These are phyloP conservation scores for Amphimedon queenslandica DNA, from an alignment of 37 sponge, comb jelly and placozoan genomes.

Conservation along the genomic window DNA sequence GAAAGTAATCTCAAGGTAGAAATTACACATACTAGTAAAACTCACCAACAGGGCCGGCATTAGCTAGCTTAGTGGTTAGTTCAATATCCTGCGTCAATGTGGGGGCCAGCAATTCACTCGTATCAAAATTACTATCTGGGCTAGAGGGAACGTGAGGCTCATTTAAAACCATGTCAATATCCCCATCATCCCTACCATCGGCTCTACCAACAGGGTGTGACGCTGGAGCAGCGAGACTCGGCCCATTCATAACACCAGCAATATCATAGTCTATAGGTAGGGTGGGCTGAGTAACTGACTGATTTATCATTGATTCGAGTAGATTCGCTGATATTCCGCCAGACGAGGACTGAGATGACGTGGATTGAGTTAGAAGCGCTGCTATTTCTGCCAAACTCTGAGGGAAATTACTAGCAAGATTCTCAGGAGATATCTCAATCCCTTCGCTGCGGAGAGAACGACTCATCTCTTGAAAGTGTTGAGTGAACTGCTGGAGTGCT, in stretches of 20 bases:
- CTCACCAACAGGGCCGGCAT: conserved; percentile 72
- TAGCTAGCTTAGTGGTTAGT: conserved; percentile 61
- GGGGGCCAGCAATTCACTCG: conserved; percentile 42
- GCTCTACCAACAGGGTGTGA: background rate
- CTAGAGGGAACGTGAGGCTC: conserved; percentile 37
- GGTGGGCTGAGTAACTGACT: background rate
- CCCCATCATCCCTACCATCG: background rate
- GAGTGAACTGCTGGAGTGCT: background rate
- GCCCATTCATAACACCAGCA: conserved; percentile 8
- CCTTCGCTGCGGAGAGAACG: background rate
- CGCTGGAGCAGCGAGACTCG: background rate
- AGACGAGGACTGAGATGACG: background rate
- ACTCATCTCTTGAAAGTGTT: conserved; percentile 14
- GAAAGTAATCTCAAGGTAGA: no score
- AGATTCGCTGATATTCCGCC: background rate
- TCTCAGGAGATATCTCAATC: conserved; percentile 9
- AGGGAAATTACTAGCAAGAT: background rate
- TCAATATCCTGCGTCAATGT: conserved; percentile 49
- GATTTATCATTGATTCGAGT: background rate
- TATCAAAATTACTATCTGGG: conserved; percentile 52
- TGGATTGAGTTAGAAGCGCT: background rate
- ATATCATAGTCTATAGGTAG: conserved; percentile 14
- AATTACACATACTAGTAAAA: no score
- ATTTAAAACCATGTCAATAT: conserved; percentile 27
- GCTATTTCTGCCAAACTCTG: background rate